These are phyloP conservation scores for Pseudochirops cupreus DNA, from an alignment of 2,797 vertebrate genomes.

Conservation along the genomic window DNA sequence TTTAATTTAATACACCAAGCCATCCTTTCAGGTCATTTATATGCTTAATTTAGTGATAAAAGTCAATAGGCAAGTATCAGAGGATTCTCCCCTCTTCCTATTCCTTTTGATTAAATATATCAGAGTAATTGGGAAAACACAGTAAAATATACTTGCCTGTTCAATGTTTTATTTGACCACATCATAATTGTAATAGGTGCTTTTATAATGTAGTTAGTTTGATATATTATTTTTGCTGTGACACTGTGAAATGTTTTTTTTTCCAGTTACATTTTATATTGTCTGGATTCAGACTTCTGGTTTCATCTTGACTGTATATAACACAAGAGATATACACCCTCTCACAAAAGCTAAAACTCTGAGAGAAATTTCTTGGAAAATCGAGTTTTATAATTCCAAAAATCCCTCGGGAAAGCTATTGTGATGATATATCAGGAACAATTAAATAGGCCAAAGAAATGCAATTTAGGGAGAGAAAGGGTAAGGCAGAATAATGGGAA, in stretches of 20 bases:
- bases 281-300: slow-evolving; percentile 19
- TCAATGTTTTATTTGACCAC: slow-evolving; percentile 76
- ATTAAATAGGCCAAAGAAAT: slow-evolving; percentile 62
- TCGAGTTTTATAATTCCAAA: slow-evolving; percentile 10
- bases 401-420: slow-evolving; percentile 56
- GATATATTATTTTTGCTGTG: background rate
- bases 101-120: slow-evolving; percentile 83
- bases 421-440: slow-evolving; percentile 51
- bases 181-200: slow-evolving; percentile 74
- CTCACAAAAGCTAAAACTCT: slow-evolving; percentile 60
- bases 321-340: background rate
- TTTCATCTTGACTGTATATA: slow-evolving; percentile 40
- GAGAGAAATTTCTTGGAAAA: slow-evolving; percentile 55
- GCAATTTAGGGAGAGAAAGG: slow-evolving; percentile 32
- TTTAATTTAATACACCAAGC: slow-evolving; percentile 91
- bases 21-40: slow-evolving; percentile 90
- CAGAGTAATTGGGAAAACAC: slow-evolving; percentile 70
- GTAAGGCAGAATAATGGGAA: background rate
- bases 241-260: background rate
- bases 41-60: slow-evolving; percentile 93
- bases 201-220: slow-evolving; percentile 51
- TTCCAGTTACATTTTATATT: background rate
- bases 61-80: slow-evolving; percentile 85
- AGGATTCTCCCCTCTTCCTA: slow-evolving; percentile 48
- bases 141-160: slow-evolving; percentile 16